A percentile compares a stretch with the other conserved stretches of the same genome.
Conservation (phyloP, 2,113 vertebrate species). For the Ptilonorhynchus violaceus region DNA sequence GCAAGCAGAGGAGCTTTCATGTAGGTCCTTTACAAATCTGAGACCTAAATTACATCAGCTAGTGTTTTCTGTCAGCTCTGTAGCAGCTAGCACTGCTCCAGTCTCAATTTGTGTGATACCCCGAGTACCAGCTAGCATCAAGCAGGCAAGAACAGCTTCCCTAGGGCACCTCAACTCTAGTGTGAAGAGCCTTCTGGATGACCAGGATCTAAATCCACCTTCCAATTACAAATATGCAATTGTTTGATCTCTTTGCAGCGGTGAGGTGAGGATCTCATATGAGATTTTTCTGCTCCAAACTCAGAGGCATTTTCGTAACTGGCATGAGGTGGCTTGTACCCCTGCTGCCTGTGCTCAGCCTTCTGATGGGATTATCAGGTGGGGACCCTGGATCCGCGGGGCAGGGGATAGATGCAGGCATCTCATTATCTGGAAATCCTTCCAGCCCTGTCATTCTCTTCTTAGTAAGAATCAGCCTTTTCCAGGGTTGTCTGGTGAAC, state of each 20-base stretch:
- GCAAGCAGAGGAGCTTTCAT: background rate
- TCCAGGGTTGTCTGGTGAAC: background rate
- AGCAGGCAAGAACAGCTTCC: background rate
- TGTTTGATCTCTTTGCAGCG: accelerated
- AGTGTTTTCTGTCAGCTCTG: background rate
- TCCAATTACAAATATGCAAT: background rate
- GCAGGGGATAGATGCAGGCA: background rate
- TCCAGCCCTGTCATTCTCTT: background rate
- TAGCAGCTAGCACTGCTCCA: background rate
- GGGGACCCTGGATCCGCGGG: background rate
- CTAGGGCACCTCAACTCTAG: background rate
- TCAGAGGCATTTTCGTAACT: background rate
- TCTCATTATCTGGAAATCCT: background rate
- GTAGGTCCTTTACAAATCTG: background rate
- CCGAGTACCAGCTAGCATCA: background rate
- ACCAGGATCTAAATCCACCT: background rate
- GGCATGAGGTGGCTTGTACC: background rate
- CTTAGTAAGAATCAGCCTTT: background rate
- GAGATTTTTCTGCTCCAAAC: background rate
- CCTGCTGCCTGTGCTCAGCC: background rate
- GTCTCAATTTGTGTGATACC: background rate
- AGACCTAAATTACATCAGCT: background rate
- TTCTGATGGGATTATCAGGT: background rate
- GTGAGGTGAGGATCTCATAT: background rate
- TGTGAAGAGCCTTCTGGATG: background rate